phyloP scores from a whole-genome alignment of 2,888 invertebrate genomes.

The Patella pellucida region DNA sequence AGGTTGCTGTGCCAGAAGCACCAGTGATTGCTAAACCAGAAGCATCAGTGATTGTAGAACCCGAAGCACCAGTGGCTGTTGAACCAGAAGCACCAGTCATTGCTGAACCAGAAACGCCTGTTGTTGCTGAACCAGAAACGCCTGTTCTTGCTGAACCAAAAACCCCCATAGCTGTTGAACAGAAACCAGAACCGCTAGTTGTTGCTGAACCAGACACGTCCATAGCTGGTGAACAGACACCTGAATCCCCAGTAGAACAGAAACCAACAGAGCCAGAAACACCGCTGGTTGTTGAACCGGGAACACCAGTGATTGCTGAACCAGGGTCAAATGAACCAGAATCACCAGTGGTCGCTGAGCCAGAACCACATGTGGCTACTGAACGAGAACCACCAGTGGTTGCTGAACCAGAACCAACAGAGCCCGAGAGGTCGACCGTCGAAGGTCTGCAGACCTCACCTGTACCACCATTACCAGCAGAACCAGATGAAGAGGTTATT shows the following conservation, averaged over 20 bases:
- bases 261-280: no score
- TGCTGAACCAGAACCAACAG: no score
- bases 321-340: no score
- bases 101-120: not conserved
- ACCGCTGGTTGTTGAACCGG: no score
- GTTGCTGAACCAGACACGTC: no score
- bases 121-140: not conserved
- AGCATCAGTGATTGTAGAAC: not conserved
- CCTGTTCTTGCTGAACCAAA: slow-evolving; percentile 9
- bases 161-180: not conserved
- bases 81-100: not conserved
- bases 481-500: not conserved
- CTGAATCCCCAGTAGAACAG: no score
- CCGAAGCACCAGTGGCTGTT: not conserved
- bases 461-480: not conserved
- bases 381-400: not conserved
- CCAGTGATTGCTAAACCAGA: not conserved
- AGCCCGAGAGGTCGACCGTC: not conserved
- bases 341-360: no score
- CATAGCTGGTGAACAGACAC: not conserved
- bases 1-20: not conserved
- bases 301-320: no score
- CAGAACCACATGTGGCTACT: no score
- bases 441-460: not conserved
- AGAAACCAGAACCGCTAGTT: not conserved